Base-by-base conservation (phyloP, 1,140 invertebrate species). In the Dinoponera quadriceps region DNA sequence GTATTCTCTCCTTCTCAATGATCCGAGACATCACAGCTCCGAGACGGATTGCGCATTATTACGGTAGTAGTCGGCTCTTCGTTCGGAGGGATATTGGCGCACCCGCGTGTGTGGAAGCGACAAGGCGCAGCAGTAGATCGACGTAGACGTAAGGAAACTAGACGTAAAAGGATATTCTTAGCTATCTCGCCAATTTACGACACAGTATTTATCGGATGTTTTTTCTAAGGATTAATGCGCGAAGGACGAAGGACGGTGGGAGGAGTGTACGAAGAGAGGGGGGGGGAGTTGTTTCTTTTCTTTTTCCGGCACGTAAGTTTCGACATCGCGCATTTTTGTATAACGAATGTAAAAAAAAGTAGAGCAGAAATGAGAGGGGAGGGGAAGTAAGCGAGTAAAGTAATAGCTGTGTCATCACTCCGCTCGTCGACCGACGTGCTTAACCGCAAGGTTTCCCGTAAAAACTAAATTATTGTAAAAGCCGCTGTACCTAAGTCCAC, bases 181-280 rank as follows among this genome's bases (percentile, higher is more conserved):
- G 81, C 74, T 90, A 91, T 89, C 85, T 91, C 84, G 91, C 91
- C 89, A 93, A 92, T 87, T 80, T 91, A 92, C 90, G 85, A 91
- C 78, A 89, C 91, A 93, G 91, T 93, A 92, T 93, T 93, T 91
- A 91, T 91, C 55, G 74, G 51, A 84, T 65, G 78, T 80, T 78
- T 71, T 88, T 85, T 88, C 44, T 85, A 84, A 75, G 51, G 25
- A 55, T 5, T 11, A 44, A 5, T 44, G 38, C 38, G 38, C 38
- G 38, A 9, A 44, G 38, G 11, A 9, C 3, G 38, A 44, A 44
- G 38, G 9, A 11, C n/a, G 38, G 38, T 3, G 11, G 38, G 38
- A 44, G 38, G 9, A 9, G 38, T 3, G 38, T 3, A 11, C 3
- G 38, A 44, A 11, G 38, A 44, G 38, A 44, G 11, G 38, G 1